Evolutionary conservation across 2,113 vertebrate genomes (phyloP).

Genomic region (Microtus richardsoni): DNA sequence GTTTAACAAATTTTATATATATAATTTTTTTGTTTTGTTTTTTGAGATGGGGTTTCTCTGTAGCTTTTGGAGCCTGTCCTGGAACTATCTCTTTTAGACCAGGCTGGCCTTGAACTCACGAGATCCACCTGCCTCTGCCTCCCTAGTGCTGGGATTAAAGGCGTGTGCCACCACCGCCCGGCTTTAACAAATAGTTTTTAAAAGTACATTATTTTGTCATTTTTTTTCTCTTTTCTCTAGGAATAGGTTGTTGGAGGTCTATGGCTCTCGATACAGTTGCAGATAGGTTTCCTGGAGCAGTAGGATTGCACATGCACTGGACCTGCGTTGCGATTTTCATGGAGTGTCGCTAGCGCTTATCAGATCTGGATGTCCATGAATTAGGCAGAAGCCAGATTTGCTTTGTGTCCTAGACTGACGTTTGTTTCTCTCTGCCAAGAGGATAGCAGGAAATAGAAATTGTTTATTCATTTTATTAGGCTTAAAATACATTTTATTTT

Average conservation of each 20-base stretch:
- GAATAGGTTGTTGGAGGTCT: constrained; percentile 34
- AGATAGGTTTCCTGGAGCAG: not conserved
- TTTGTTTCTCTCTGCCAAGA: not conserved
- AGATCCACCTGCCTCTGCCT: too few species aligned
- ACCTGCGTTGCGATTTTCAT: not conserved
- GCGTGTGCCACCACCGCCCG: too few species aligned
- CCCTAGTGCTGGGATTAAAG: too few species aligned
- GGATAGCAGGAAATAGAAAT: not conserved
- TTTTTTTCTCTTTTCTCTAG: constrained; percentile 14
- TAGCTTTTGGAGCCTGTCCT: too few species aligned
- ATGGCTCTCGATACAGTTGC: not conserved
- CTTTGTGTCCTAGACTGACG: not conserved
- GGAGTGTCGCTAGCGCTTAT: not conserved
- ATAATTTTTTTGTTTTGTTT: too few species aligned
- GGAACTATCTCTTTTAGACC: too few species aligned
- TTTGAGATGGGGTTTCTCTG: too few species aligned
- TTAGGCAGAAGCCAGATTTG: constrained; percentile 10
- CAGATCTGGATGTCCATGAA: not conserved
- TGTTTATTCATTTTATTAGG: constrained; percentile 29
- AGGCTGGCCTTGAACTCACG: too few species aligned
- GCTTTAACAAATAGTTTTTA: constrained; percentile 3
- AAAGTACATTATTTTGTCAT: not conserved
- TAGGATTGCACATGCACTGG: not conserved
- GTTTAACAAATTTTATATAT: not conserved
- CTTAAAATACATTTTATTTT: constrained; percentile 14